Base-by-base conservation (phyloP, 2,888 invertebrate species). In the Troides helena region DNA sequence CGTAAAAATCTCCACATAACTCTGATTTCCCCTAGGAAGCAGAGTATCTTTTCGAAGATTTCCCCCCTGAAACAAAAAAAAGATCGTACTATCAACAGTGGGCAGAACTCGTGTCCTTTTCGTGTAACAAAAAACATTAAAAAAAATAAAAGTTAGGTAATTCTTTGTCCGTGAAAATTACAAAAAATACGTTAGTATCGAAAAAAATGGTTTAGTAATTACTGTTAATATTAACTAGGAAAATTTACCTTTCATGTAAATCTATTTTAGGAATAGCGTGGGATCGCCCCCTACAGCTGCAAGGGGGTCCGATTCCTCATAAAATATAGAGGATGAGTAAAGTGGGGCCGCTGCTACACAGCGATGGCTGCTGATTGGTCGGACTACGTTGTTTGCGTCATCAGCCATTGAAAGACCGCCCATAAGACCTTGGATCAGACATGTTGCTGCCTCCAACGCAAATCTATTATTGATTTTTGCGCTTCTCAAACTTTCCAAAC, bases 341-440 rank as follows among this genome's bases (percentile, higher is more conserved):
- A 4, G 43, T 18, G 46, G 58, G 30, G 46, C 58, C n/a, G 5
- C 46, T 57, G 14, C 68, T 57, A 10, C 30, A 43, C 12, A 23
- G 50, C 46, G 58, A 30, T 43, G 58, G 18, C 14, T 18, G 8
- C 62, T 62, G 62, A 68, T 68, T 68, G 62, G 68, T 67, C 21
- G 6, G 36, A 14, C 6, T 12, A 23, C 25, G 23, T 25, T n/a
- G 62, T n/a, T 57, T 23, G 18, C 43, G 39, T 14, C 43, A 50
- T 25, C 67, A 46, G 62, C n/a, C 6, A 7, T 23, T 25, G 30
- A n/a, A n/a, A 36, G 10, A 21, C 57, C 68, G 62, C 68, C 67
- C 67, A 62, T 30, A 46, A 58, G 43, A 18, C 68, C 68, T 68
- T 68, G 68, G 57, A 50, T 8, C 46, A 17, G 43, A 18, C 7